phyloP scores from a whole-genome alignment of 2,888 invertebrate genomes.

The Dolomedes plantarius region DNA sequence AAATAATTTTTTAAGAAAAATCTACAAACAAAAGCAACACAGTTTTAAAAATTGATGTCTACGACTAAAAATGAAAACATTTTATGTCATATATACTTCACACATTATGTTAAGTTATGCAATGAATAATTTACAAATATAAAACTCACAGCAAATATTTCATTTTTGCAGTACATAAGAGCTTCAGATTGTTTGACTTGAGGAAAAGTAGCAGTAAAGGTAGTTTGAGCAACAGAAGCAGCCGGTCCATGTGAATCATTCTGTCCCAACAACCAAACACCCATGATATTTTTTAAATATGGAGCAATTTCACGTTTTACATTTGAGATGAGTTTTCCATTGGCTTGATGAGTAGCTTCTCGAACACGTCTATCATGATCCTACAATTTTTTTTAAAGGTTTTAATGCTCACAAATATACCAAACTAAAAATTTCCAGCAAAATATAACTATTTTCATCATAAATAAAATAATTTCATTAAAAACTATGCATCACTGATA shows the following conservation, averaged over 20 bases:
- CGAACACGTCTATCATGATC: slow-evolving; percentile 90
- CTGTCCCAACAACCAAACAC: slow-evolving; percentile 90
- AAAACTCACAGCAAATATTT: slow-evolving; percentile 82
- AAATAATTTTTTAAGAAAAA: too few relatives aligned
- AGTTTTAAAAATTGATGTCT: too few relatives aligned
- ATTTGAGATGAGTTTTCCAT: slow-evolving; percentile 81
- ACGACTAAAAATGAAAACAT: too few relatives aligned
- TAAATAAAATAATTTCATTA: too few relatives aligned
- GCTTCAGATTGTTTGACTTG: slow-evolving; percentile 86
- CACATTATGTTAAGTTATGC: too few relatives aligned
- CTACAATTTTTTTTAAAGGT: slow-evolving; percentile 73
- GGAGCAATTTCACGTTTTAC: slow-evolving; percentile 88
- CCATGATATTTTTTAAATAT: slow-evolving; percentile 85
- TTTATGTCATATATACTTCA: too few relatives aligned
- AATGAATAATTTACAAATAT: too few relatives aligned
- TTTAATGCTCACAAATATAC: too few relatives aligned
- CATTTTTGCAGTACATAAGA: slow-evolving; percentile 87
- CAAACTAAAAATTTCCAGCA: too few relatives aligned
- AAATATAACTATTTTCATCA: too few relatives aligned
- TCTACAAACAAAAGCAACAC: too few relatives aligned
- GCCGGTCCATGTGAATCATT: slow-evolving; percentile 92
- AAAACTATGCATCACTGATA: too few relatives aligned
- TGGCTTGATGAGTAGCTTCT: slow-evolving; percentile 86
- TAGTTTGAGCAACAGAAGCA: slow-evolving; percentile 83
- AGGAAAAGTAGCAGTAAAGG: slow-evolving; percentile 86